These are phyloP conservation scores for Nysson spinosus DNA, from an alignment of 2,888 invertebrate genomes.

Conservation along the genomic window DNA sequence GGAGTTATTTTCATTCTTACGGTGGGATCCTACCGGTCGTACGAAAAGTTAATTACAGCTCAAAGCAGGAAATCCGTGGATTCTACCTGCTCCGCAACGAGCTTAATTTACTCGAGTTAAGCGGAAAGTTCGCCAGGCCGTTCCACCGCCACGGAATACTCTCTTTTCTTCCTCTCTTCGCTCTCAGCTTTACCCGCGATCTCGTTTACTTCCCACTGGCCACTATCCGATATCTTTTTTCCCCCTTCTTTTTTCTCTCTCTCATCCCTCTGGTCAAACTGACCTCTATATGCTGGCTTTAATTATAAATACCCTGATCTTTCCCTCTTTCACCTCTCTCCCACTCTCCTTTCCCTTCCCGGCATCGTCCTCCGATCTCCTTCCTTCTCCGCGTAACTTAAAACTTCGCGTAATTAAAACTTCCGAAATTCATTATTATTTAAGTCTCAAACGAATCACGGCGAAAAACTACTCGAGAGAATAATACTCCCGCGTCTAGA, in stretches of 20 bases:
- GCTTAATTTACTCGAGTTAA: conserved; percentile 44
- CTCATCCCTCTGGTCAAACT: not conserved
- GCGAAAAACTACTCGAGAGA: not conserved
- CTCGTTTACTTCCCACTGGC: not conserved
- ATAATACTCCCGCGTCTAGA: too few relatives aligned
- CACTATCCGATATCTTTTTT: too few relatives aligned
- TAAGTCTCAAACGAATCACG: not conserved
- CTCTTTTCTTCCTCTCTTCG: not conserved
- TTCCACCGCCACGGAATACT: not conserved
- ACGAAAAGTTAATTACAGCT: conserved; percentile 44
- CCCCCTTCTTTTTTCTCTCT: too few relatives aligned
- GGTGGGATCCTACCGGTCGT: conserved; percentile 1
- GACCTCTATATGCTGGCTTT: not conserved
- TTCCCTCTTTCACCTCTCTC: not conserved
- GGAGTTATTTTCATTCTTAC: conserved; percentile 16
- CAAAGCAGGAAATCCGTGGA: conserved; percentile 31
- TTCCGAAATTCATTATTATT: conserved; percentile 13
- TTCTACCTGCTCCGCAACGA: conserved; percentile 13
- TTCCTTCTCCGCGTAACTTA: not conserved
- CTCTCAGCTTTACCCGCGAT: not conserved
- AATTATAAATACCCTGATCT: not conserved
- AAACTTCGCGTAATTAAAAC: conserved; percentile 12
- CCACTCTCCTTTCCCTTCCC: not conserved
- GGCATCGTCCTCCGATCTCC: not conserved
- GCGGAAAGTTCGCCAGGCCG: conserved; percentile 28